Percentiles rank a stretch among this genome's conserved stretches.
Conservation (phyloP, 2,113 vertebrate genomes). For the Eurypyga helias region DNA sequence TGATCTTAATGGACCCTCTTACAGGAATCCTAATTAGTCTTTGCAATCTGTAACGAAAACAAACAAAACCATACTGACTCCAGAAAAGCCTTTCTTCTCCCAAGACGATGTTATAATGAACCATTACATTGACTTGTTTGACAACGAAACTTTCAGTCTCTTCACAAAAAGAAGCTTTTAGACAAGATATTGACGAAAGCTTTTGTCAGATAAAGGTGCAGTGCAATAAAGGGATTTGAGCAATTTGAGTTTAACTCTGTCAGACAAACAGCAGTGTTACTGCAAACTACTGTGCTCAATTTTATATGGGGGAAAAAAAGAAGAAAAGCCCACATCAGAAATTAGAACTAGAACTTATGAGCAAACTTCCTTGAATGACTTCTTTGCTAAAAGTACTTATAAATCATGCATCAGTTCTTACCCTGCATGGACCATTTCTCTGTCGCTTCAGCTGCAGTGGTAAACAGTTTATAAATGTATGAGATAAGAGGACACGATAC, state of each 20-base stretch:
- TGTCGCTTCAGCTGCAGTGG: neutral
- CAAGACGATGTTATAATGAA: neutral
- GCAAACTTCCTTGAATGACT: neutral
- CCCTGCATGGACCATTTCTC: neutral
- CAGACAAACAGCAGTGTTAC: neutral
- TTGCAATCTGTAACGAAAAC: conserved; percentile 4
- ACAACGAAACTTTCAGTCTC: conserved; percentile 15
- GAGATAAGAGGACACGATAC: neutral
- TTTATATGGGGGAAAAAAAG: neutral
- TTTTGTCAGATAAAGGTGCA: neutral
- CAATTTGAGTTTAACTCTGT: neutral
- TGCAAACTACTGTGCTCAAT: neutral
- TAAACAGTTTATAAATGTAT: conserved; percentile 1
- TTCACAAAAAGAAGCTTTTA: conserved; percentile 23
- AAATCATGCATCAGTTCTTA: conserved; percentile 18
- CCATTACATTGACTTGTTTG: neutral
- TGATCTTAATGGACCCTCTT: conserved; percentile 14
- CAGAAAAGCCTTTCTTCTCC: conserved; percentile 25
- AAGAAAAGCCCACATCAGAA: neutral
- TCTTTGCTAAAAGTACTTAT: neutral
- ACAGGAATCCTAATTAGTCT: conserved; percentile 42
- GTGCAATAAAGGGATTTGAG: neutral
- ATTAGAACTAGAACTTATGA: neutral
- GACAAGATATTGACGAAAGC: neutral
- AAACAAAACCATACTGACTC: neutral